Evolutionary conservation across 2,797 vertebrate genomes (phyloP).

Genomic region (Scolopax bukidnonensis): DNA sequence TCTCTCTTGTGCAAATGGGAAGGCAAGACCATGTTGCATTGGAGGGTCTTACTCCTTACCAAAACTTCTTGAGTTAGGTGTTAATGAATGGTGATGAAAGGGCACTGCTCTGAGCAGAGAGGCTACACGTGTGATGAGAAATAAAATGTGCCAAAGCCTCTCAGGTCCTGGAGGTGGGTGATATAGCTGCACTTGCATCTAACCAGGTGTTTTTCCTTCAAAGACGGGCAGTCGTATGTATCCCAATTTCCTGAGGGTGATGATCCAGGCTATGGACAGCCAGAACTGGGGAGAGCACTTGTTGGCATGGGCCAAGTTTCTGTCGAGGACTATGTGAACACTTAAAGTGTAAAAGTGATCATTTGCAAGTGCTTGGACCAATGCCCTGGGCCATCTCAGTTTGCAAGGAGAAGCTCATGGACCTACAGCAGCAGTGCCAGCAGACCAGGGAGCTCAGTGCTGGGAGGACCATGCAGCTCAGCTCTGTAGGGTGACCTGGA

Average conservation of each 20-base stretch:
- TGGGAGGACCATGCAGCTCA: not conserved
- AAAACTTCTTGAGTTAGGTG: not conserved
- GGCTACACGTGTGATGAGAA: not conserved
- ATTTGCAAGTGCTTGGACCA: constrained; percentile 1
- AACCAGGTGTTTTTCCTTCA: not conserved
- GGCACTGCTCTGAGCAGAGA: not conserved
- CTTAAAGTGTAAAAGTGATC: not conserved
- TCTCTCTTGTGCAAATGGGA: not conserved
- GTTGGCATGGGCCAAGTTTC: not conserved
- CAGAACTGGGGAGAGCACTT: not conserved
- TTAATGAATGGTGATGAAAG: not conserved
- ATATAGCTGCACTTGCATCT: not conserved
- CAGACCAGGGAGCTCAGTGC: not conserved
- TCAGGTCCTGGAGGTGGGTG: not conserved
- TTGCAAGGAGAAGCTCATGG: not conserved
- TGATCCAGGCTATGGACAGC: not conserved
- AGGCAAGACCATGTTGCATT: not conserved
- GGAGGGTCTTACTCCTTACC: not conserved
- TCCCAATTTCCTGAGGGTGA: not conserved
- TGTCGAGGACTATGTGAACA: not conserved
- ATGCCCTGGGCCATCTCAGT: not conserved
- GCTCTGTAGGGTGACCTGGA: not conserved
- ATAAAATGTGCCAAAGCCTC: not conserved
- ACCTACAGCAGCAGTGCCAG: not conserved
- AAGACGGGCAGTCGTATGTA: accelerated